These are phyloP conservation scores for Uropetala carovei DNA, from an alignment of 2,888 invertebrate genomes.

Conservation along the genomic window DNA sequence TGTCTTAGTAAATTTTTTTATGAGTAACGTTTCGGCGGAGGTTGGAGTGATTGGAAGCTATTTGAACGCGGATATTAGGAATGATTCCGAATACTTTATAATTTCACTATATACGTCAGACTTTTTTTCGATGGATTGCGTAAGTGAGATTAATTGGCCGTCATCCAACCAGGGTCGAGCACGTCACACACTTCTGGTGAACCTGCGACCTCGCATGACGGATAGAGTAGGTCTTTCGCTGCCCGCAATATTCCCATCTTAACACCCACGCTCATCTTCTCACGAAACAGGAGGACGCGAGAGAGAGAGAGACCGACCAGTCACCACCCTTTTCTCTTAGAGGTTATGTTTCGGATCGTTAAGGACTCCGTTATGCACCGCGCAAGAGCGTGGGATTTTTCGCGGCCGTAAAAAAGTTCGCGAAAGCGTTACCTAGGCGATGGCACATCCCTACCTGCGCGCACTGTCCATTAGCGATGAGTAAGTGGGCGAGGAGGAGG, in stretches of 20 bases:
- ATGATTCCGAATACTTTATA: too few species aligned
- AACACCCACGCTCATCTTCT: constrained; percentile 29
- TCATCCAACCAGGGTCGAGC: background rate
- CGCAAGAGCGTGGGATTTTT: constrained; percentile 41
- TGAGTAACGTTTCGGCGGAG: too few species aligned
- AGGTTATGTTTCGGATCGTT: constrained; percentile 44
- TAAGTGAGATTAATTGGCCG: background rate
- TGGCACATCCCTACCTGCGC: background rate
- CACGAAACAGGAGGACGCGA: constrained; percentile 10
- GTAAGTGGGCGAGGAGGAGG: background rate
- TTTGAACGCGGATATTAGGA: too few species aligned
- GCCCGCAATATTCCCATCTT: background rate
- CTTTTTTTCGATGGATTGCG: too few species aligned
- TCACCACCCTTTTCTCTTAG: background rate
- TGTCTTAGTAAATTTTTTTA: too few species aligned
- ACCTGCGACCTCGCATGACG: constrained; percentile 8
- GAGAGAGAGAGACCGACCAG: background rate
- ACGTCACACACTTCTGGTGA: background rate
- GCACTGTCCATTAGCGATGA: background rate
- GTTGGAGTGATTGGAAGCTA: too few species aligned
- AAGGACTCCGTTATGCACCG: constrained; percentile 52
- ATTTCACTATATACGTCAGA: too few species aligned
- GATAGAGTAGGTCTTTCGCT: background rate
- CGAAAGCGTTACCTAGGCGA: background rate
- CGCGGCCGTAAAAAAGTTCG: background rate